Base-by-base conservation (phyloP, 2,113 vertebrate genomes). In the Apodemus sylvaticus region DNA sequence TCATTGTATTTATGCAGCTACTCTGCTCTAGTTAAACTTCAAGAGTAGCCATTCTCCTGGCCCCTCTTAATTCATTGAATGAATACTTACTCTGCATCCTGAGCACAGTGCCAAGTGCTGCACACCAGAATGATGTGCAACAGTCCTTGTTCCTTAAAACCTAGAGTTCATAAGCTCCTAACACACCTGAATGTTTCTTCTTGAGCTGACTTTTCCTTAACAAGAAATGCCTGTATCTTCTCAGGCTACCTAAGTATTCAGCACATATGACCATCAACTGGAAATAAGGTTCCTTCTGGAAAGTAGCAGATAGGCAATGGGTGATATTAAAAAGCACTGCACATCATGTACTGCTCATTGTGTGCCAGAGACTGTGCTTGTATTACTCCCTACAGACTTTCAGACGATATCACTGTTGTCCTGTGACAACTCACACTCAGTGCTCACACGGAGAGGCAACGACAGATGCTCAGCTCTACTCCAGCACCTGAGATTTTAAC, bases 401-500 rank as follows among this genome's bases (percentile, higher is more conserved):
- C 34, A 81, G 48, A 12, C 81, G 70, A 17, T 9, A 31, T 3
- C 71, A 66, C 39, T 68, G 29, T 45, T 70, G 39, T 36, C 45
- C 64, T 36, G 5, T 74, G 81, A 73, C 10, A 64, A 88, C 24
- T 68, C 3, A 60, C 29, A 12, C 81, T 68, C 14, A 70, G 60
- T 34, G 5, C 42, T 86, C 31, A 86, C 34, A 36, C 70, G 89
- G 31, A 76, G 55, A 42, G 39, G 39, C 58, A 42, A 29, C 1
- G 12, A 34, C 42, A 53, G 36, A 92, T 81, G 86, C 68, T 70
- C 39, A 42, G 22, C 51, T 82, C 55, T 96, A 88, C 48, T 53
- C 53, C 24, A 68, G 90, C 83, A 24, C 4, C 36, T 64, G 66
- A 68, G 55, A 86, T 86, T 95, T 91, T 78, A 94, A 90, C 24